These are phyloP conservation scores for Exephanes ischioxanthus DNA, from an alignment of 2,888 invertebrate genomes.

Conservation along the genomic window DNA sequence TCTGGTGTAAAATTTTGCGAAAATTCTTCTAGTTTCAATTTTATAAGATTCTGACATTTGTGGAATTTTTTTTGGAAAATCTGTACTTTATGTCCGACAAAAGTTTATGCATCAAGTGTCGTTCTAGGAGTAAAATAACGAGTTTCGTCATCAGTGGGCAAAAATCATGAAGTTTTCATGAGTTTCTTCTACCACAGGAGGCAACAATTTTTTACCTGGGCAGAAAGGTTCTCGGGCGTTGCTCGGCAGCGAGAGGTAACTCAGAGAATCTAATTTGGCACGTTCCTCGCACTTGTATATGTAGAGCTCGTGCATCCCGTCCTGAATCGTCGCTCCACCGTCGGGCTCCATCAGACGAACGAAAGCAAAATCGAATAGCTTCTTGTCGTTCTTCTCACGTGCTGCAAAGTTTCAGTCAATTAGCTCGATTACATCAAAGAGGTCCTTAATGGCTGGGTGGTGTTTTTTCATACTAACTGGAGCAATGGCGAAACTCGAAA, in stretches of 20 bases:
- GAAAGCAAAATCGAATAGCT: conserved; percentile 96
- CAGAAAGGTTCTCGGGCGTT: conserved; percentile 81
- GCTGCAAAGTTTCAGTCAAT: conserved; percentile 86
- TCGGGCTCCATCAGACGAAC: conserved; percentile 94
- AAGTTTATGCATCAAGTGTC: too few relatives aligned
- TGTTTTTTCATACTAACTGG: conserved; percentile 88
- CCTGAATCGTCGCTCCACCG: conserved; percentile 95
- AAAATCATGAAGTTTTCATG: too few relatives aligned
- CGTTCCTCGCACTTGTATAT: conserved; percentile 97
- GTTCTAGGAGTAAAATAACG: too few relatives aligned
- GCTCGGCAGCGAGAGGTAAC: conserved; percentile 85
- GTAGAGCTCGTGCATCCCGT: conserved; percentile 95
- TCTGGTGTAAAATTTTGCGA: too few relatives aligned
- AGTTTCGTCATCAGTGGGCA: too few relatives aligned
- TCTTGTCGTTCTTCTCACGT: conserved; percentile 95
- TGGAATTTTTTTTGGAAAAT: too few relatives aligned
- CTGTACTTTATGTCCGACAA: too few relatives aligned
- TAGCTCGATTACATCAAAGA: not conserved
- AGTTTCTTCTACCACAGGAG: not conserved
- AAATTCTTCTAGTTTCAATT: too few relatives aligned
- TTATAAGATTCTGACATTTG: too few relatives aligned
- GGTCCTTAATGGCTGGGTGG: not conserved
- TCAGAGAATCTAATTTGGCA: conserved; percentile 88
- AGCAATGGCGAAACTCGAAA: conserved; percentile 97
- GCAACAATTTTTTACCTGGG: conserved; percentile 72